Conservation (phyloP, 1,140 invertebrate species). For the Campoletis sonorensis region DNA sequence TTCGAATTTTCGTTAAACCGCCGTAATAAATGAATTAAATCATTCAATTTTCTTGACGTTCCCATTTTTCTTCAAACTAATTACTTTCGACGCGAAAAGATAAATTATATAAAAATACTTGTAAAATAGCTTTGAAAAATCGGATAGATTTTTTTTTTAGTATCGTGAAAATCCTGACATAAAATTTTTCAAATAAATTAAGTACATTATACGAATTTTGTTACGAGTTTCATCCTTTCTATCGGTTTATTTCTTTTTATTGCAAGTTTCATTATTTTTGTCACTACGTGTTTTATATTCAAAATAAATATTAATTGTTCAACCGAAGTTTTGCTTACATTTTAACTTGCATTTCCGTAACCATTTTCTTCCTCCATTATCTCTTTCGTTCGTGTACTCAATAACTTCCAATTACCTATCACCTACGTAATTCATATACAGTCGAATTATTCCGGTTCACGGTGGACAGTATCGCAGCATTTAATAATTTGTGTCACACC, state of each 20-base stretch:
- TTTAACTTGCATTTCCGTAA: background rate
- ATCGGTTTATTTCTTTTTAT: background rate
- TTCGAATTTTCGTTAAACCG: background rate
- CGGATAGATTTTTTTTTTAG: too few relatives aligned
- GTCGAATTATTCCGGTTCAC: constrained; percentile 42
- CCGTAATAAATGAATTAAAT: background rate
- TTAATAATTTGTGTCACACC: constrained; percentile 40
- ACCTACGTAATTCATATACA: constrained; percentile 38
- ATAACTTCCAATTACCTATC: constrained; percentile 31
- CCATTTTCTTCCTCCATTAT: constrained; percentile 25
- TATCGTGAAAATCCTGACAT: too few relatives aligned
- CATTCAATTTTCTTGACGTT: background rate
- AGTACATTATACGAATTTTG: too few relatives aligned
- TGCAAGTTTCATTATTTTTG: background rate
- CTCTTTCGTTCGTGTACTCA: constrained; percentile 19
- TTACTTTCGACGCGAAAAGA: background rate
- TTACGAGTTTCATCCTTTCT: too few relatives aligned
- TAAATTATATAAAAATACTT: too few relatives aligned
- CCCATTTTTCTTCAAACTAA: background rate
- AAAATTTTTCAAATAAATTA: too few relatives aligned
- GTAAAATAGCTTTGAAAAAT: too few relatives aligned
- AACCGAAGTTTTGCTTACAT: background rate
- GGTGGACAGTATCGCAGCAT: constrained; percentile 36
- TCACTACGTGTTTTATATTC: background rate
- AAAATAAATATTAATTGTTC: background rate